Conservation (phyloP, 2,888 invertebrate genomes). For the Cybosia mesomella region DNA sequence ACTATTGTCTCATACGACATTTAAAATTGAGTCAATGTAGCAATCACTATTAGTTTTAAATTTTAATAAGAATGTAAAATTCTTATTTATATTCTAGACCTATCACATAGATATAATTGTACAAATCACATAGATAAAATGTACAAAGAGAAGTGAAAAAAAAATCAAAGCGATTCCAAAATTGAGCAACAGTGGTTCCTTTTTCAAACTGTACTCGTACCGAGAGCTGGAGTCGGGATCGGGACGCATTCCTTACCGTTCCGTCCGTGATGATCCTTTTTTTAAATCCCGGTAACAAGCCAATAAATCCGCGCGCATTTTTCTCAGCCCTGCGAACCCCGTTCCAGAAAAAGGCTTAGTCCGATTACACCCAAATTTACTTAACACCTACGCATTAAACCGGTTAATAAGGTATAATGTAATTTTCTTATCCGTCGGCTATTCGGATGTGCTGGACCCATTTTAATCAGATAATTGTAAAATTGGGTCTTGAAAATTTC, state of each 20-base stretch:
- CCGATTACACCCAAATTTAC: conserved; percentile 87
- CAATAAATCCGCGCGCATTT: conserved; percentile 86
- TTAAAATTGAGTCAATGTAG: neutral
- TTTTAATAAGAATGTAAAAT: neutral
- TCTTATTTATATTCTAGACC: neutral
- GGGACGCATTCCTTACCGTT: conserved; percentile 73
- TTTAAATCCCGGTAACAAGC: conserved; percentile 86
- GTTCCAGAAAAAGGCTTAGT: conserved; percentile 77
- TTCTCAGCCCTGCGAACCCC: conserved; percentile 62
- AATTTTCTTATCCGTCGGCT: conserved; percentile 77
- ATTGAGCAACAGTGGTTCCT: conserved; percentile 75
- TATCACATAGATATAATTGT: neutral
- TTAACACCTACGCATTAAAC: conserved; percentile 85
- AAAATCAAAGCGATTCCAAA: conserved; percentile 74
- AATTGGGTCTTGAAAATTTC: conserved; percentile 78
- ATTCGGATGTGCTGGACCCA: conserved; percentile 63
- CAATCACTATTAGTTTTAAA: neutral
- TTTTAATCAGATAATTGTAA: conserved; percentile 78
- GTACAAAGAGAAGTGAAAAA: conserved; percentile 55
- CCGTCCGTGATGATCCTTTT: conserved; percentile 76
- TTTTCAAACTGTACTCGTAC: conserved; percentile 70
- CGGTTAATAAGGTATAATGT: conserved; percentile 81
- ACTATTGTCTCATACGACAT: neutral
- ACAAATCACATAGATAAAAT: neutral
- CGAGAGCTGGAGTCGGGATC: conserved; percentile 54